Evolutionary conservation across 1,140 invertebrate species (phyloP).

Genomic region (Hyphantria cunea): DNA sequence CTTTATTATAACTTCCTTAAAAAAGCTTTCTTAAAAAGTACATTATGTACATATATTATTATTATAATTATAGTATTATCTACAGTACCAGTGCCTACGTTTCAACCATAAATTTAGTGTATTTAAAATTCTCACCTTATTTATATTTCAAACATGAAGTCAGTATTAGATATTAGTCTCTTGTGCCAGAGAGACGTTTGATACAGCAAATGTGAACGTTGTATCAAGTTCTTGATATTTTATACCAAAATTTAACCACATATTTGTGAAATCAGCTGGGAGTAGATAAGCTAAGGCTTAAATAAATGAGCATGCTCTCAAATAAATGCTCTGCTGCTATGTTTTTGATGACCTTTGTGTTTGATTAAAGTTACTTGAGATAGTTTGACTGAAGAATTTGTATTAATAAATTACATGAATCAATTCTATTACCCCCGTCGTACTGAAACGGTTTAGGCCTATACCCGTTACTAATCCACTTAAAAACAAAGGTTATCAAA

Average conservation of each 20-base stretch:
- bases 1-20: too few species aligned
- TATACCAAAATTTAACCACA: constrained; percentile 7
- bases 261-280: constrained; percentile 25
- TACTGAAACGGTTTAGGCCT: too few species aligned
- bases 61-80: too few species aligned
- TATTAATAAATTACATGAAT: too few species aligned
- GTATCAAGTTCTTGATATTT: constrained; percentile 27
- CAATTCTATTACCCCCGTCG: too few species aligned
- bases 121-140: constrained; percentile 21
- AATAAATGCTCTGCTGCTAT: constrained; percentile 8
- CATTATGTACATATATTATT: too few species aligned
- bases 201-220: constrained; percentile 20
- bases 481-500: too few species aligned
- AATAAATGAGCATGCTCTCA: constrained; percentile 22
- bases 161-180: constrained; percentile 23
- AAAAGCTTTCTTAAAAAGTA: too few species aligned
- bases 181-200: constrained; percentile 19
- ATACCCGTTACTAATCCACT: too few species aligned
- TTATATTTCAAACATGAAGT: constrained; percentile 23
- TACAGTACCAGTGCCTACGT: neutral
- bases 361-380: neutral
- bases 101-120: neutral
- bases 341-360: neutral
- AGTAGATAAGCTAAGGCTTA: constrained; percentile 23
- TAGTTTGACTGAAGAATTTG: neutral